Conservation (phyloP, 1,140 invertebrate species). For the Zaprionus davidi region DNA sequence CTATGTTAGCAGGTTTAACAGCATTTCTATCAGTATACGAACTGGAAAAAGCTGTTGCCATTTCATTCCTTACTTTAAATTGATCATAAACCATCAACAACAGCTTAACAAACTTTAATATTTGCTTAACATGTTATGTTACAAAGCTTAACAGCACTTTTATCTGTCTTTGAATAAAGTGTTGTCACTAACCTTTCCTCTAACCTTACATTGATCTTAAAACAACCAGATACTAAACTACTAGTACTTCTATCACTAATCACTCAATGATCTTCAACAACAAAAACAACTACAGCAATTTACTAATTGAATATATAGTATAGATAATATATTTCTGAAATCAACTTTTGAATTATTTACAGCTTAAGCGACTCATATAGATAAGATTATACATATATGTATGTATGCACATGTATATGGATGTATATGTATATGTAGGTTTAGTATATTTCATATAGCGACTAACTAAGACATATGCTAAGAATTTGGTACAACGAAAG, state of each 20-base stretch:
- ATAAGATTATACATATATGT: conserved; percentile 28
- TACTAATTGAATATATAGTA: background rate
- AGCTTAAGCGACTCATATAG: conserved; percentile 29
- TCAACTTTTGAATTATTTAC: conserved; percentile 37
- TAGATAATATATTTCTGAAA: background rate
- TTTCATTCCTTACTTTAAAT: background rate
- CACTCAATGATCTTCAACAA: background rate
- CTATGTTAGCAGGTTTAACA: background rate
- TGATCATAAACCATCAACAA: no score
- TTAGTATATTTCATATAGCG: conserved; percentile 12
- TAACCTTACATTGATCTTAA: no score
- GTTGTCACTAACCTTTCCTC: no score
- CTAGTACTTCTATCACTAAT: background rate
- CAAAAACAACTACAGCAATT: background rate
- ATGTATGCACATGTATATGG: background rate
- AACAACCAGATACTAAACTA: no score
- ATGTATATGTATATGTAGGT: background rate
- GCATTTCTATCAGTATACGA: background rate
- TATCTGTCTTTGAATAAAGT: no score
- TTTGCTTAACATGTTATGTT: no score
- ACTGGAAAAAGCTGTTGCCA: background rate
- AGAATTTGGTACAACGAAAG: conserved; percentile 61
- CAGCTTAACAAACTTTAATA: no score
- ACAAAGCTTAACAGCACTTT: no score
- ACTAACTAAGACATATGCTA: conserved; percentile 47